Percentiles rank a stretch among this genome's conserved stretches.
phyloP scores from a whole-genome alignment of 2,888 invertebrate genomes.

The Dryocosmus kuriphilus region DNA sequence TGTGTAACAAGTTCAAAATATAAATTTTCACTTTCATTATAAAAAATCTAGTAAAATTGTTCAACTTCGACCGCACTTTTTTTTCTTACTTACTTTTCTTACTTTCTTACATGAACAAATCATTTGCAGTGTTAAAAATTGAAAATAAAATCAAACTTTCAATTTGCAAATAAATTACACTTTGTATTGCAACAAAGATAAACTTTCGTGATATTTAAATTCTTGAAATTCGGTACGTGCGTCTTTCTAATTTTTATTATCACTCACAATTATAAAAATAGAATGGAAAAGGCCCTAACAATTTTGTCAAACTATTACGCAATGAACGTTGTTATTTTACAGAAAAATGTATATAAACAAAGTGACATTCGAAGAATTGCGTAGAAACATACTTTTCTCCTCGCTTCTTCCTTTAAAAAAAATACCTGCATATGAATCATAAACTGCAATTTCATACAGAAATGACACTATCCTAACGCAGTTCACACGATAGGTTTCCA shows the following conservation, averaged over 20 bases:
- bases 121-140: background rate
- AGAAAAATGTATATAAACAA: too few species aligned
- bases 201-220: background rate
- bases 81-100: too few species aligned
- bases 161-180: background rate
- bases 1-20: too few species aligned
- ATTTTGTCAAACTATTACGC: too few species aligned
- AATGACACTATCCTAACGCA: background rate
- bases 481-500: background rate
- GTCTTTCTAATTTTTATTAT: slow-evolving; percentile 7
- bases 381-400: too few species aligned
- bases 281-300: background rate
- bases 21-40: too few species aligned
- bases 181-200: background rate
- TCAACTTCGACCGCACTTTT: too few species aligned
- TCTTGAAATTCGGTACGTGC: slow-evolving; percentile 19
- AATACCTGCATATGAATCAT: background rate
- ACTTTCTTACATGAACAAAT: too few species aligned
- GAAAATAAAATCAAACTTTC: background rate
- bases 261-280: background rate
- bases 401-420: background rate
- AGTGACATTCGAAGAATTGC: too few species aligned
- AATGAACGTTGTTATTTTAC: background rate
- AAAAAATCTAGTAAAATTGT: too few species aligned
- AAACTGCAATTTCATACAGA: background rate